phyloP scores from a whole-genome alignment of 35 echinoderm and acorn worm species.

The Heliocidaris tuberculata region DNA sequence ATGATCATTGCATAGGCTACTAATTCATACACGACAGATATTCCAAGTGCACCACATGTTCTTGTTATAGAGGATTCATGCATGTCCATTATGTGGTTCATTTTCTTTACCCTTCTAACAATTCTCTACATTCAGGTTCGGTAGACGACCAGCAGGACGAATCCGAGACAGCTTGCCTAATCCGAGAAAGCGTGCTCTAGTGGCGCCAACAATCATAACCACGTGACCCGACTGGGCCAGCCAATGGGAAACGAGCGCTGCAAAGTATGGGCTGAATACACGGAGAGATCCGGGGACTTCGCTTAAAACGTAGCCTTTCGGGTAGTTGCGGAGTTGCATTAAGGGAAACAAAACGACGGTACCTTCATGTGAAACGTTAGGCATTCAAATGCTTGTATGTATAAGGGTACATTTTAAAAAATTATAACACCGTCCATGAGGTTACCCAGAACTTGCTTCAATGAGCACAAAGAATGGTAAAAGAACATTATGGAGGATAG shows the following conservation, averaged over 20 bases:
- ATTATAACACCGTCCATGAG: neutral
- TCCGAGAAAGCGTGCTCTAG: constrained; percentile 34
- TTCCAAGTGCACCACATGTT: neutral
- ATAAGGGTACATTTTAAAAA: neutral
- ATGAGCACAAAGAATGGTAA: neutral
- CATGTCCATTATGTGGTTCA: neutral
- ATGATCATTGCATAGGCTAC: neutral
- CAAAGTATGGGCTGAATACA: neutral
- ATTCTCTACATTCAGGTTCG: constrained; percentile 8
- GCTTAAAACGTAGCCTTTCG: neutral
- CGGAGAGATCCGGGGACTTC: neutral
- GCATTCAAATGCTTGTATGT: neutral
- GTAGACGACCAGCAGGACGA: constrained; percentile 30
- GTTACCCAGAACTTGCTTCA: neutral
- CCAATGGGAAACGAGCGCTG: neutral
- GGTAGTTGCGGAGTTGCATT: neutral
- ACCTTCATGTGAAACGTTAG: neutral
- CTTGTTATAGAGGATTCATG: neutral
- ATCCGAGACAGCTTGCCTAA: constrained; percentile 44
- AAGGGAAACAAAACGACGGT: neutral
- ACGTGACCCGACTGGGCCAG: neutral
- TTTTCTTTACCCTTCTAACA: neutral
- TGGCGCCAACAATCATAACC: neutral
- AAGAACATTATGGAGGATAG: neutral
- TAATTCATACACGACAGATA: neutral